These are phyloP conservation scores for Arothron firmamentum DNA, from an alignment of 2,113 vertebrate species.

Conservation along the genomic window DNA sequence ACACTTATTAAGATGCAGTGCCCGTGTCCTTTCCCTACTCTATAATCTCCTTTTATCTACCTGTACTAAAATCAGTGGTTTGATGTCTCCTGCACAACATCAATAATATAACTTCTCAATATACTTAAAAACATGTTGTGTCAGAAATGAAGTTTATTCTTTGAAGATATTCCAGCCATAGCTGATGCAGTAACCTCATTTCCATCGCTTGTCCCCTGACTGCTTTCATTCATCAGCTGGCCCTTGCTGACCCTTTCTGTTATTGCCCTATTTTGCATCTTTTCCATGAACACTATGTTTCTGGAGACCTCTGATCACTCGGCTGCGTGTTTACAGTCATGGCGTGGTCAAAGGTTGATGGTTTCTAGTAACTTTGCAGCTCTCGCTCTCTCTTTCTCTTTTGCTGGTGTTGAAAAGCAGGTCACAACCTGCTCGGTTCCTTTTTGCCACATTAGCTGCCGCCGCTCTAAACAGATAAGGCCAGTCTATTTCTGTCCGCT, in stretches of 20 bases:
- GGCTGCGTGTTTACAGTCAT: slow-evolving; percentile 24
- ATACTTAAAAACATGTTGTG: too few species aligned
- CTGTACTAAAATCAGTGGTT: slow-evolving; percentile 49
- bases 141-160: too few species aligned
- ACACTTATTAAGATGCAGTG: background rate
- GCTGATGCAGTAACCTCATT: slow-evolving; percentile 1
- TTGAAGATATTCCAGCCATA: too few species aligned
- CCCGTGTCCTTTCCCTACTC: slow-evolving; percentile 9
- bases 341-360: slow-evolving; percentile 30
- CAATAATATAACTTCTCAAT: too few species aligned
- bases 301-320: slow-evolving; percentile 20
- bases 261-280: slow-evolving; percentile 8
- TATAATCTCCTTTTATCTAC: slow-evolving; percentile 16
- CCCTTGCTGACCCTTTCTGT: background rate
- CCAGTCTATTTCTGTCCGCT: slow-evolving; percentile 59
- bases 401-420: slow-evolving; percentile 41
- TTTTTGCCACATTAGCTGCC: slow-evolving; percentile 40
- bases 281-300: slow-evolving; percentile 20
- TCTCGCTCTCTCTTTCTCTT: slow-evolving; percentile 20
- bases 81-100: slow-evolving; percentile 15
- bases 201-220: background rate
- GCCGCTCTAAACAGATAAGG: slow-evolving; percentile 49
- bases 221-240: too few species aligned
- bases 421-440: slow-evolving; percentile 36
- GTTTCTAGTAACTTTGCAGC: slow-evolving; percentile 46